Base-by-base conservation (phyloP, 2,888 invertebrate genomes). In the Cantharis rufa region DNA sequence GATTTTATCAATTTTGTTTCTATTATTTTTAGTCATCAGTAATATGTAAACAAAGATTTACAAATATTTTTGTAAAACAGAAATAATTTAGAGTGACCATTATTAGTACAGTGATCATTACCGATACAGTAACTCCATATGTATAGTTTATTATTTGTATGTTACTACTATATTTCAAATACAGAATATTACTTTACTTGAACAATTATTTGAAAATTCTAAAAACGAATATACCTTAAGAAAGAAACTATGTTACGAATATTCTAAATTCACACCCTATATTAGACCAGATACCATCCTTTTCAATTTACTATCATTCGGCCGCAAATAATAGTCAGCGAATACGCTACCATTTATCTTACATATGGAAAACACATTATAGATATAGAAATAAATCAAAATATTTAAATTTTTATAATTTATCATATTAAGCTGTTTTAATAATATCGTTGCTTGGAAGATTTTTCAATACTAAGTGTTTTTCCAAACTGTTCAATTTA, bases 241-340 rank as follows among this genome's bases (percentile, higher is more conserved):
- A 48, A 48, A n/a, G n/a, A 48, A 48, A n/a, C 48, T 48, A 32
- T 48, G 48, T 48, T 48, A 48, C 48, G 48, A 7, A 48, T 48
- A 48, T 48, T 48, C 7, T 48, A 48, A 48, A 48, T 24, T 66
- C 21, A n/a, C 21, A 21, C 64, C 64, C 64, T 21, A 66, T 24
- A 66, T n/a, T 66, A n/a, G 64, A 21, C 24, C 64, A 66, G 64
- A 66, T 66, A 66, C 13, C 64, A 21, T 66, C 64, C 64, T 15
- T 21, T 66, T 66, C 64, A 66, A 66, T 66, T 66, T 66, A 66
- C 16, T 66, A 66, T 66, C 16, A 66, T 66, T 21, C n/a, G 64
- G 64, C 24, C 24, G 18, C 64, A 24, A 66, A 66, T 66, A 66
- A 66, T 66, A 66, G 64, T 21, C 18, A 10, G 63, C 9, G 64